Conservation (phyloP, 2,113 vertebrate genomes). For the Sitta europaea region DNA sequence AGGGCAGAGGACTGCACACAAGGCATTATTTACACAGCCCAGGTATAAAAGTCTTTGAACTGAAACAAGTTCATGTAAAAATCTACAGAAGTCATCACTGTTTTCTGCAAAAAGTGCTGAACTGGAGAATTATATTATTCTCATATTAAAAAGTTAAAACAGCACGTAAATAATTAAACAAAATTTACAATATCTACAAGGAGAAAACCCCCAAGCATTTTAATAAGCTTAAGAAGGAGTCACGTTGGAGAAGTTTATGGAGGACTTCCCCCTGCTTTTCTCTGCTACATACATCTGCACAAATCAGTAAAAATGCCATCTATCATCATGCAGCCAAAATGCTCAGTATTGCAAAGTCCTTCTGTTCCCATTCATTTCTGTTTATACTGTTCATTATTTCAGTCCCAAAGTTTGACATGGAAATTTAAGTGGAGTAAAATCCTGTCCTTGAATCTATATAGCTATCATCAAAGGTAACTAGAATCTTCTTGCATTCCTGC, state of each 20-base stretch:
- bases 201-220: background rate
- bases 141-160: background rate
- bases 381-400: background rate
- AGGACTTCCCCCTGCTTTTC: background rate
- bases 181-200: background rate
- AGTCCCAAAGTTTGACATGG: background rate
- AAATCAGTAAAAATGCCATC: background rate
- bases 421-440: background rate
- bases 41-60: conserved; percentile 35
- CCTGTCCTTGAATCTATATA: background rate
- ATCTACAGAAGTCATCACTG: background rate
- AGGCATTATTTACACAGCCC: conserved; percentile 46
- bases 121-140: background rate
- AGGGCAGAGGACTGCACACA: conserved; percentile 2
- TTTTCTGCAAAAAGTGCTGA: background rate
- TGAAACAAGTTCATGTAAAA: background rate
- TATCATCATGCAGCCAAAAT: background rate
- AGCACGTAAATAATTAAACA: background rate
- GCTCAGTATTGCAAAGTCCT: background rate
- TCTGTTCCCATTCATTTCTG: background rate
- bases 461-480: background rate
- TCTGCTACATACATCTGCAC: background rate
- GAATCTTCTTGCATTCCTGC: background rate
- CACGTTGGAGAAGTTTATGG: background rate
- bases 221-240: background rate